Evolutionary conservation across 2,888 invertebrate species (phyloP).

Genomic region (Dryobota labecula): DNA sequence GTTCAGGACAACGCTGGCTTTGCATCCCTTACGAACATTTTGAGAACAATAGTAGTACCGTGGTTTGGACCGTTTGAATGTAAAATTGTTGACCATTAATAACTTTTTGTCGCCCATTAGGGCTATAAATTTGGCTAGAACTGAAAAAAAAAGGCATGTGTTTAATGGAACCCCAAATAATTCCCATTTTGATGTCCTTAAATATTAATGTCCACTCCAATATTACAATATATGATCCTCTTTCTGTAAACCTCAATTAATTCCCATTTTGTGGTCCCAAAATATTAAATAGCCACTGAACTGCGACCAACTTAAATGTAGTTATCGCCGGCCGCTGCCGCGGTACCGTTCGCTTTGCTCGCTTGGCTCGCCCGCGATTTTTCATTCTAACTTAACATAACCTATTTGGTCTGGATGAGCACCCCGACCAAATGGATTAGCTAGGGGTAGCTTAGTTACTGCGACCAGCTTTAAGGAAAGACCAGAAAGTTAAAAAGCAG

Average conservation of each 20-base stretch:
- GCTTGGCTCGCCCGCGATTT: background rate
- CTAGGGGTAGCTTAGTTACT: background rate
- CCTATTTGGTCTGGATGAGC: background rate
- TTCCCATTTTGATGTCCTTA: background rate
- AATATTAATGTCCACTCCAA: background rate
- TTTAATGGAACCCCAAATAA: background rate
- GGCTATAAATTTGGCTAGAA: background rate
- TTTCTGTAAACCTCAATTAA: background rate
- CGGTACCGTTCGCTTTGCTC: background rate
- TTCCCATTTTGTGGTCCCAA: background rate
- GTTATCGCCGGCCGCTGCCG: background rate
- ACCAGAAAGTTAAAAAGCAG: background rate
- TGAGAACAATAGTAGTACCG: constrained; percentile 78
- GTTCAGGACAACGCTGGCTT: constrained; percentile 71
- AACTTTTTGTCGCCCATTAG: constrained; percentile 35
- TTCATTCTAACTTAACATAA: background rate
- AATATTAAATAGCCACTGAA: background rate
- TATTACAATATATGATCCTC: background rate
- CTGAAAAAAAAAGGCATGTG: constrained; percentile 14
- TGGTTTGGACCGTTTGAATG: constrained; percentile 69
- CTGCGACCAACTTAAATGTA: no score
- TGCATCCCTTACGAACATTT: constrained; percentile 73
- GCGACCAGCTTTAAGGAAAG: background rate
- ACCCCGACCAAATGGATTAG: no score
- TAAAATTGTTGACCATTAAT: constrained; percentile 74